Percentiles rank a stretch among this genome's conserved stretches.
Conservation (phyloP, 1,140 invertebrate genomes). For the Euwallacea similis region DNA sequence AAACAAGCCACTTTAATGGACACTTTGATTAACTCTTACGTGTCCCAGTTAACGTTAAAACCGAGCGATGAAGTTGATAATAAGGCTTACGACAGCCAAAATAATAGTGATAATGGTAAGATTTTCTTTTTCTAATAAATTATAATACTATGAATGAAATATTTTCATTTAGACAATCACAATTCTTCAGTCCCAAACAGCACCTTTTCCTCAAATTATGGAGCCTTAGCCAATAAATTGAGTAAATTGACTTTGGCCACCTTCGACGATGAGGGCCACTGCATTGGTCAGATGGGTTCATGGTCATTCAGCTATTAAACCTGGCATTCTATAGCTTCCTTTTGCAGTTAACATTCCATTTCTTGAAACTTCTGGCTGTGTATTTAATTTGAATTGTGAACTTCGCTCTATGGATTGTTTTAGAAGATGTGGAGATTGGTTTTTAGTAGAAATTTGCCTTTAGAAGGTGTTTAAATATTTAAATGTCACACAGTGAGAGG, state of each 20-base stretch:
- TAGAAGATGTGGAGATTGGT: no score
- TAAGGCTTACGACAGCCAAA: constrained; percentile 44
- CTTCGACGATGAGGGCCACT: constrained; percentile 82
- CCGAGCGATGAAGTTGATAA: constrained; percentile 52
- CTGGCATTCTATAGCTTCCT: no score
- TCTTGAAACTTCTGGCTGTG: no score
- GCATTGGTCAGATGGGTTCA: constrained; percentile 74
- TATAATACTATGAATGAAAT: neutral
- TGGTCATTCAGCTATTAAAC: constrained; percentile 68
- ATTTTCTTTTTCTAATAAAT: neutral
- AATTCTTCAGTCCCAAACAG: constrained; percentile 39
- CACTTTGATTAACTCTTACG: constrained; percentile 84
- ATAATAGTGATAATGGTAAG: constrained; percentile 45
- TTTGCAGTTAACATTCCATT: no score
- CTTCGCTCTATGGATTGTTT: no score
- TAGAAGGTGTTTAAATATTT: no score
- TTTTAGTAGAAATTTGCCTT: no score
- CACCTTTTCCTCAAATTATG: constrained; percentile 46
- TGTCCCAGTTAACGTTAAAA: constrained; percentile 66
- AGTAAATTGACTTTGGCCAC: constrained; percentile 84
- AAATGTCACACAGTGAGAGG: no score
- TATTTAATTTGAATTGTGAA: no score
- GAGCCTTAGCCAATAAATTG: constrained; percentile 78
- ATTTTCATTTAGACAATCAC: constrained; percentile 20
- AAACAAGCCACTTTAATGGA: constrained; percentile 91